A percentile compares a stretch with the other conserved stretches of the same genome.
phyloP scores from a whole-genome alignment of 2,888 invertebrate species.

The Spodoptera exigua region DNA sequence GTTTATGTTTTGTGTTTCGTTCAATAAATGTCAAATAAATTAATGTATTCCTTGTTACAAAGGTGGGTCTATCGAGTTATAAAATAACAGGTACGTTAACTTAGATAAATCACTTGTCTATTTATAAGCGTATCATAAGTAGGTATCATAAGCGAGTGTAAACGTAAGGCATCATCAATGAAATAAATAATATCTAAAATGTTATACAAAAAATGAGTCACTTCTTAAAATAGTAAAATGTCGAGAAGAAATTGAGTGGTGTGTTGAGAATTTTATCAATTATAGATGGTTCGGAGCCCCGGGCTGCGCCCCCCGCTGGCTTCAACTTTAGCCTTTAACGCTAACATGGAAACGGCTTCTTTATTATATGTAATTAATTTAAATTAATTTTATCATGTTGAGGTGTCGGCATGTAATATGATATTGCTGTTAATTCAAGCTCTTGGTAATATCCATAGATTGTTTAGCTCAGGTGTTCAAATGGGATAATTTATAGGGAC shows the following conservation, averaged over 20 bases:
- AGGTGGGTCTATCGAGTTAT: conserved; percentile 19
- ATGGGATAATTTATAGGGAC: conserved; percentile 47
- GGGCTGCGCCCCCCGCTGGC: conserved; percentile 69
- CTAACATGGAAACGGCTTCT: conserved; percentile 63
- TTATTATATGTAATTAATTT: conserved; percentile 55
- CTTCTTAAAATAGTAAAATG: conserved; percentile 76
- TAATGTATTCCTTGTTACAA: conserved; percentile 27
- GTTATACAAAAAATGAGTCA: conserved; percentile 67
- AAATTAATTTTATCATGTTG: conserved; percentile 53
- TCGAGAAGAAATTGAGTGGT: conserved; percentile 75
- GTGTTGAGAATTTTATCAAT: conserved; percentile 85
- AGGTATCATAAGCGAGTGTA: conserved; percentile 45
- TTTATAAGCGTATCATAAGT: conserved; percentile 39
- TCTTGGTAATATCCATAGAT: conserved; percentile 44
- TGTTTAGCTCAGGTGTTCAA: conserved; percentile 54
- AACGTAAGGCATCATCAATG: conserved; percentile 54
- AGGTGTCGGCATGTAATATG: conserved; percentile 57
- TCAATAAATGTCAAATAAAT: conserved; percentile 38
- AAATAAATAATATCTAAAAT: conserved; percentile 54
- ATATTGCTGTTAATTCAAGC: conserved; percentile 55
- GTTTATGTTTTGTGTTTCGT: conserved; percentile 37
- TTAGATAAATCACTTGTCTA: conserved; percentile 43
- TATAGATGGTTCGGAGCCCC: conserved; percentile 67
- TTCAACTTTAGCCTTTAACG: conserved; percentile 54
- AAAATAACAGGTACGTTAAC: conserved; percentile 28